phyloP scores from a whole-genome alignment of 2,797 vertebrate species.

The Crotalus adamanteus region DNA sequence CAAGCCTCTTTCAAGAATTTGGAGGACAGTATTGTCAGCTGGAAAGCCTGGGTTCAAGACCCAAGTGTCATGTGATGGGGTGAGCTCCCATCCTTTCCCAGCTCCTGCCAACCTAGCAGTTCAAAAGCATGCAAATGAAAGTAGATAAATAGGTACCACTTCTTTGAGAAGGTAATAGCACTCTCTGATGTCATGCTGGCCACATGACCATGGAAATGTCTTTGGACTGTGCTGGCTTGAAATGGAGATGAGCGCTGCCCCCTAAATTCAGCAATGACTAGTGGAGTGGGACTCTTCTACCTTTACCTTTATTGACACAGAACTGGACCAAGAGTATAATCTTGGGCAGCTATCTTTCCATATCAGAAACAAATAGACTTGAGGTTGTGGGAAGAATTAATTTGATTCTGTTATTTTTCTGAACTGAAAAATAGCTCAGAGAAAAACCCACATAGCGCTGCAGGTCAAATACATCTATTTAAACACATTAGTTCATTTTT shows the following conservation, averaged over 20 bases:
- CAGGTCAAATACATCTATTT: not conserved
- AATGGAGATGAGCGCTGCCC: not conserved
- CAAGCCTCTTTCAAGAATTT: not conserved
- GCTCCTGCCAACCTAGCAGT: not conserved
- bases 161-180: not conserved
- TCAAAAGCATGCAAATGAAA: not conserved
- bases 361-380: not conserved
- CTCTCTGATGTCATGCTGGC: not conserved
- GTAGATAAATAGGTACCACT: not conserved
- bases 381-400: not conserved
- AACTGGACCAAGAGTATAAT: not conserved
- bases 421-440: not conserved
- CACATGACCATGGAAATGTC: not conserved
- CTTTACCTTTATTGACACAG: not conserved
- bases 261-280: not conserved
- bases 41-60: not conserved
- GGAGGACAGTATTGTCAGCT: not conserved
- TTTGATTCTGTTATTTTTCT: not conserved
- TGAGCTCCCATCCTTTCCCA: not conserved
- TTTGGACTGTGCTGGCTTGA: not conserved
- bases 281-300: not conserved
- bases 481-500: slow-evolving; percentile 29
- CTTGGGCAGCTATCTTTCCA: not conserved
- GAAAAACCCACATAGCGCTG: not conserved
- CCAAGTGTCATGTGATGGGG: not conserved